phyloP scores from a whole-genome alignment of 1,140 invertebrate species.

The Orussus abietinus region DNA sequence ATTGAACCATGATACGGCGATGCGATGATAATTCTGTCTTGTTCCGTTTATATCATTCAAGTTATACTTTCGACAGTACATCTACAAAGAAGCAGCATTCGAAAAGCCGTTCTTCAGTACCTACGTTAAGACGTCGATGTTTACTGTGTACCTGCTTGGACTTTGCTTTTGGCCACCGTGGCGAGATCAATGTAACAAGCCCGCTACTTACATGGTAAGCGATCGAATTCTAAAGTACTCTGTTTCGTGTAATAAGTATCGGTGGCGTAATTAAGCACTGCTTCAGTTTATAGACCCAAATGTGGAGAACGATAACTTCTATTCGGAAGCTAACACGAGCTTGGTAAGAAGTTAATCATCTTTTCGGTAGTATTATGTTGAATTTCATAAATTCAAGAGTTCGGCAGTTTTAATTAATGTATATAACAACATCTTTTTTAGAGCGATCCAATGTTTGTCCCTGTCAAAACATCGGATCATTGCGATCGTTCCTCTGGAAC shows the following conservation, averaged over 20 bases:
- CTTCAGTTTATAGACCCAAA: slow-evolving; percentile 65
- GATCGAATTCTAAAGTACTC: slow-evolving; percentile 1
- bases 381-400: background rate
- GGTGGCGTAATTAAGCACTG: slow-evolving; percentile 7
- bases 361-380: slow-evolving; percentile 17
- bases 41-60: slow-evolving; percentile 8
- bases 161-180: slow-evolving; percentile 79
- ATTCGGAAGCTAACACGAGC: slow-evolving; percentile 58
- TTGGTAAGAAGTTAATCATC: slow-evolving; percentile 44
- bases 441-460: slow-evolving; percentile 81
- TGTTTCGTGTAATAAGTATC: background rate
- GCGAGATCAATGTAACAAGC: slow-evolving; percentile 70
- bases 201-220: slow-evolving; percentile 62
- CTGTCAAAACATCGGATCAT: slow-evolving; percentile 70
- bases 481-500: slow-evolving; percentile 67
- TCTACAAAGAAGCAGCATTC: slow-evolving; percentile 74
- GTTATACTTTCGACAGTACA: slow-evolving; percentile 60
- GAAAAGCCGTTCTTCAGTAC: slow-evolving; percentile 88
- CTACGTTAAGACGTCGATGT: slow-evolving; percentile 85
- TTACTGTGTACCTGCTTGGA: slow-evolving; percentile 77
- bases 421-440: slow-evolving; percentile 41
- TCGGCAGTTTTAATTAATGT: background rate
- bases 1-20: slow-evolving; percentile 4
- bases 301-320: slow-evolving; percentile 66
- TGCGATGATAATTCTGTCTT: slow-evolving; percentile 7